Conservation (phyloP, 2,797 vertebrate genomes). For the Monodelphis domestica region DNA sequence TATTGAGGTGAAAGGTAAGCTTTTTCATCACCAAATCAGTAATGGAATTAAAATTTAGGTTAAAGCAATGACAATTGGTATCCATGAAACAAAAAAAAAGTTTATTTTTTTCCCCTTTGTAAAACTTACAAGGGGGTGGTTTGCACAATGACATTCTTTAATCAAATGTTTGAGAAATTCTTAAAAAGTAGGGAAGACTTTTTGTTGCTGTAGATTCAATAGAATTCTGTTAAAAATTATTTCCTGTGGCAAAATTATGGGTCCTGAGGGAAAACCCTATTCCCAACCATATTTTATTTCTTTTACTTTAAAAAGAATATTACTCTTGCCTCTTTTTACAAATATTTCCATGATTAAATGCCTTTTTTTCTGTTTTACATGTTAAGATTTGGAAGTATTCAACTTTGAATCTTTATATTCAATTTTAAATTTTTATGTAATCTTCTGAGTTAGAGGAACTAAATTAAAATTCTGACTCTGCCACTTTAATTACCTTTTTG, state of each 20-base stretch:
- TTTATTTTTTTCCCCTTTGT: neutral
- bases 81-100: neutral
- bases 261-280: neutral
- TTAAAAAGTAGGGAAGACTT: neutral
- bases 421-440: neutral
- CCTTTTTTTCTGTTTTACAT: neutral
- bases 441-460: neutral
- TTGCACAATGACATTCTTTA: neutral
- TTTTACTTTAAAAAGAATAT: neutral
- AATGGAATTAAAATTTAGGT: neutral
- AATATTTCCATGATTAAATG: neutral
- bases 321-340: neutral
- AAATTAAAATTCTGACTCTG: neutral
- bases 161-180: neutral
- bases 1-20: neutral
- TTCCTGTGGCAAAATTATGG: neutral
- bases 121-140: neutral
- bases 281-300: neutral
- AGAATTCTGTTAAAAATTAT: neutral
- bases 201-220: neutral
- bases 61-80: neutral
- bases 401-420: neutral
- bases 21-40: neutral
- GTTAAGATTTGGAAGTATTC: neutral
- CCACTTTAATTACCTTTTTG: neutral